A percentile compares a stretch with the other conserved stretches of the same genome.
Conservation (phyloP, 2,797 vertebrate genomes). For the Odontamblyopus rebecca region DNA sequence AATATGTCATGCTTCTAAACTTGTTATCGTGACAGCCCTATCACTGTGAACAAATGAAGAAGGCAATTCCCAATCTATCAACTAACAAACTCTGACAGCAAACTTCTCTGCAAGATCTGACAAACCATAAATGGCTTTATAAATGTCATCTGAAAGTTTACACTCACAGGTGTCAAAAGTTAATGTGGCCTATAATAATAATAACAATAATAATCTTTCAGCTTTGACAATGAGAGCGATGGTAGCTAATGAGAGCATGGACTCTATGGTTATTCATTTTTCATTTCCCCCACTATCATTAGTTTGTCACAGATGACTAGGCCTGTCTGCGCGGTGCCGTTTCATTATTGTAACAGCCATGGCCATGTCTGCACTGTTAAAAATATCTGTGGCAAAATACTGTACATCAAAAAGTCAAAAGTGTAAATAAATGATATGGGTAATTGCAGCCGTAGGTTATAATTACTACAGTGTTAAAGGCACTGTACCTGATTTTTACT, state of each 20-base stretch:
- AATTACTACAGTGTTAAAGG: no score
- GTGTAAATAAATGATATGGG: background rate
- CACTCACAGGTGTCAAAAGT: constrained; percentile 1
- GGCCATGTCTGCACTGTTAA: constrained; percentile 36
- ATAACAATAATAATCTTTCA: constrained; percentile 6
- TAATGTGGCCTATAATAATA: constrained; percentile 7
- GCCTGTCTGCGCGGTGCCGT: constrained; percentile 45
- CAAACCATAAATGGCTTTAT: constrained; percentile 6
- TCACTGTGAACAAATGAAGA: background rate
- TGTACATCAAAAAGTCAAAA: background rate
- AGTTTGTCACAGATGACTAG: constrained; percentile 55
- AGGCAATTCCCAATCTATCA: background rate
- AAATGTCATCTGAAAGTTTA: background rate
- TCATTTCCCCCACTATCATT: constrained; percentile 44
- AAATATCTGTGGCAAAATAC: background rate
- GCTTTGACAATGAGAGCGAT: background rate
- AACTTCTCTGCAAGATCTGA: background rate
- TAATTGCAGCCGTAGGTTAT: no score
- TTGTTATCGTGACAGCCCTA: no score
- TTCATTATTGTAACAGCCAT: constrained; percentile 55
- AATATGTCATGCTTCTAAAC: no score
- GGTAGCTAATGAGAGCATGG: constrained; percentile 9
- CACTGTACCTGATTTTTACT: no score
- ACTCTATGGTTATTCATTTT: constrained; percentile 5
- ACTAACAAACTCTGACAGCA: background rate